Evolutionary conservation across 2,888 invertebrate genomes (phyloP), one percentile per base, ranked within the genome.

Genomic region (Pachliopta kotzebuea): DNA sequence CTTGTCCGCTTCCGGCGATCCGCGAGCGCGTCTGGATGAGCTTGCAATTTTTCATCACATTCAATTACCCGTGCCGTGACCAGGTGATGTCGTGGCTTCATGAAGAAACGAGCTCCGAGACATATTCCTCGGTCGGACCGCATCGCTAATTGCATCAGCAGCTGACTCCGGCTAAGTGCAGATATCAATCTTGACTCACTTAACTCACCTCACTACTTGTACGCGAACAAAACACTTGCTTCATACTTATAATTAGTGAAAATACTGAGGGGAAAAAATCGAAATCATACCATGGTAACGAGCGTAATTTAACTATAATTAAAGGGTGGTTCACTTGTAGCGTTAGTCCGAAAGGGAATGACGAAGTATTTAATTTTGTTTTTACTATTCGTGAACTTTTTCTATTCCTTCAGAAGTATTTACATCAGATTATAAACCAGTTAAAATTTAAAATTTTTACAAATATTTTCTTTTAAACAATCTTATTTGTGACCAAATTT

Each of bases 121-220:
- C 71, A 68, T 69, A 69, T 71, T 77, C 71, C 71, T 70, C 68
- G 70, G 71, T 74, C 73, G 70, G 71, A 70, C 74, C 72, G 73
- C 73, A 75, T 80, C 78, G 75, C 79, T 86, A 86, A 86, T 85
- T 86, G 80, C 77, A 80, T 84, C 84, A 84, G 80, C 84, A 84
- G 85, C 81, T 84, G 84, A 83, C 78, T 83, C 63, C 72, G 65
- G 74, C 75, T 83, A 82, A 85, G 80, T 82, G 80, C 74, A 68
- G 82, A 84, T 85, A 86, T 85, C 76, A 84, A 86, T 86, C 86
- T 83, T 75, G 72, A 73, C 74, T 72, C 68, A 66, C 69, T 69
- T 72, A 72, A 72, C 76, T 77, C 74, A 81, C 81, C 80, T 76
- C 70, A 62, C 56, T 61, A 62, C 56, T 21, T 52, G 57, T 49